phyloP scores from a whole-genome alignment of 2,113 vertebrate species.

The Gasterosteus aculeatus region DNA sequence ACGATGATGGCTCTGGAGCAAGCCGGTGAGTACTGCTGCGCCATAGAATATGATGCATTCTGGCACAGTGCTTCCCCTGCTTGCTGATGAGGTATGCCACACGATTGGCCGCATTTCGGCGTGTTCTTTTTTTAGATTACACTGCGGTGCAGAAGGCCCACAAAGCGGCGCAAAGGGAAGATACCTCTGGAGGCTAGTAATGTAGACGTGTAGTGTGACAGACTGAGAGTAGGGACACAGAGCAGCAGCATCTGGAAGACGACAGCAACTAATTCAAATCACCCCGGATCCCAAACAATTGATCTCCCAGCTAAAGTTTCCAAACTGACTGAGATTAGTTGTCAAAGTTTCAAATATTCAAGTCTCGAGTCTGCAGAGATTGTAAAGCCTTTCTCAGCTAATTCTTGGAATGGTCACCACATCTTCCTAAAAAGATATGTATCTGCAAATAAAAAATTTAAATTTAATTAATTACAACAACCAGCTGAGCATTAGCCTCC shows the following conservation, averaged over 20 bases:
- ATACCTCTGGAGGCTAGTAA: slow-evolving; percentile 14
- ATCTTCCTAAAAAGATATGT: neutral
- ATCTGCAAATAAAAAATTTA: slow-evolving; percentile 11
- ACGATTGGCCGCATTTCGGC: neutral
- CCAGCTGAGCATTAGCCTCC: slow-evolving; percentile 1
- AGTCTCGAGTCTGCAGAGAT: slow-evolving; percentile 8
- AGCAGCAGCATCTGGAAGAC: slow-evolving; percentile 52
- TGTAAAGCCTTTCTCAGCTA: slow-evolving; percentile 2
- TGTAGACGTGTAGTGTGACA: slow-evolving; percentile 14
- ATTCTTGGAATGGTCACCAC: neutral
- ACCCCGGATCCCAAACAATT: slow-evolving; percentile 49
- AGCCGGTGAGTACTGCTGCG: slow-evolving; percentile 85
- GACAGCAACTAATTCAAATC: slow-evolving; percentile 63
- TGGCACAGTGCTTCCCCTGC: neutral
- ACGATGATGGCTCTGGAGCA: slow-evolving; percentile 98
- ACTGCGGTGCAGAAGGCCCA: slow-evolving; percentile 15
- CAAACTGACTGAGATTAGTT: slow-evolving; percentile 37
- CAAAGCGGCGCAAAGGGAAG: slow-evolving; percentile 7
- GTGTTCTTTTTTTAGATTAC: slow-evolving; percentile 13
- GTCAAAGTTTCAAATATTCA: slow-evolving; percentile 47
- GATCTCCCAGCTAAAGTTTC: slow-evolving; percentile 21
- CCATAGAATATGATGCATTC: neutral
- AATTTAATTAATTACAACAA: slow-evolving; percentile 1
- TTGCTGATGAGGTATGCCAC: slow-evolving; percentile 28
- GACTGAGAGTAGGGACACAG: slow-evolving; percentile 29